Evolutionary conservation across 2,888 invertebrate genomes (phyloP).

Genomic region (Temnothorax unifasciatus): DNA sequence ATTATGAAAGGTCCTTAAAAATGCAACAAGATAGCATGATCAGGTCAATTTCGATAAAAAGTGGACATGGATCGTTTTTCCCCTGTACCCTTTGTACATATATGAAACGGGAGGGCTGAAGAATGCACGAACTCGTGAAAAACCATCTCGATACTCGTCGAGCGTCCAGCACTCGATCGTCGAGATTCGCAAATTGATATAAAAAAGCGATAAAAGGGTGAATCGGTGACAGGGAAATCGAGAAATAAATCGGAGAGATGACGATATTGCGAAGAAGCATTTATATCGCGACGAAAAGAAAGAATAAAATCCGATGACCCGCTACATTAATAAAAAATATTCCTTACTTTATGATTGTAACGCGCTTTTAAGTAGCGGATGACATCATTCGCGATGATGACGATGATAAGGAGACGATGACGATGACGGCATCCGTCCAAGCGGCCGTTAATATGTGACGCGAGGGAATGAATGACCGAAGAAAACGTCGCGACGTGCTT

Average conservation of each 20-base stretch:
- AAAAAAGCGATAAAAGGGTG: neutral
- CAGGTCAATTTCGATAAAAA: too few species aligned
- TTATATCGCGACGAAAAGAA: neutral
- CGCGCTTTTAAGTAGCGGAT: constrained; percentile 12
- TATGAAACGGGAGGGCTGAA: constrained; percentile 51
- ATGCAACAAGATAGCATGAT: too few species aligned
- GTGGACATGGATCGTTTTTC: too few species aligned
- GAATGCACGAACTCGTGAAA: constrained; percentile 29
- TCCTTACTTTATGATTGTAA: neutral
- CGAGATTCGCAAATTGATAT: constrained; percentile 32
- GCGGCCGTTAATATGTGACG: constrained; percentile 19
- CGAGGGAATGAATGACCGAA: constrained; percentile 36
- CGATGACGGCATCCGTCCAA: constrained; percentile 56
- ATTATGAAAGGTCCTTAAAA: too few species aligned
- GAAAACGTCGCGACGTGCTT: constrained; percentile 59
- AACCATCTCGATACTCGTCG: constrained; percentile 43
- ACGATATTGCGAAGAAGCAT: neutral
- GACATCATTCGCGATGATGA: constrained; percentile 30
- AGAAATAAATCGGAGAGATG: neutral
- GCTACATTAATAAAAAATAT: neutral
- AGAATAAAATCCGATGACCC: neutral
- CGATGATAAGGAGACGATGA: constrained; percentile 38
- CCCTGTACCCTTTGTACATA: neutral
- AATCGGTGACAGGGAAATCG: too few species aligned
- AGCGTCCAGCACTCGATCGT: constrained; percentile 72